phyloP scores from a whole-genome alignment of 1,140 invertebrate species.

The Proales similis region DNA sequence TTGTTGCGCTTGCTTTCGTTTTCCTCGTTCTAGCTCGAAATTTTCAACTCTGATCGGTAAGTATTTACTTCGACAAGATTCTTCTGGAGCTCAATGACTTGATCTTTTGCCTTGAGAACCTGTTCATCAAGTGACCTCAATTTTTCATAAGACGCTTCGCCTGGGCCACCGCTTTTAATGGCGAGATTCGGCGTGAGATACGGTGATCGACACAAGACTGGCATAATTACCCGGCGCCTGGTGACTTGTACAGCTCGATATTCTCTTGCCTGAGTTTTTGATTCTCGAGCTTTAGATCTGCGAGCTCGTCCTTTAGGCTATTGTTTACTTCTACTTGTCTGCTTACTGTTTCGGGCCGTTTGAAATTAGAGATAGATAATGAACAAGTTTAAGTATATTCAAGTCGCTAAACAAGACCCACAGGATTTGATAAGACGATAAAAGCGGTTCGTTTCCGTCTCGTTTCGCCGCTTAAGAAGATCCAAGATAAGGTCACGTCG shows the following conservation, averaged over 20 bases:
- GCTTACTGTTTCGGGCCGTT: too few relatives aligned
- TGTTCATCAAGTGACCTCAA: slow-evolving; percentile 10
- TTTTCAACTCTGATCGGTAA: background rate
- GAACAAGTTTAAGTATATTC: background rate
- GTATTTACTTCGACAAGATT: slow-evolving; percentile 16
- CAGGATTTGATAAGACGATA: slow-evolving; percentile 27
- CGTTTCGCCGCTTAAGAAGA: slow-evolving; percentile 18
- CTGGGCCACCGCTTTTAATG: too few relatives aligned
- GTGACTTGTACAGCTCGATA: slow-evolving; percentile 4
- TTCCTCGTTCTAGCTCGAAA: background rate
- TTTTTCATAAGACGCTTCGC: too few relatives aligned
- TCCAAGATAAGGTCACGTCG: background rate
- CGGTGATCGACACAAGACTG: too few relatives aligned
- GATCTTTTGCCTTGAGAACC: slow-evolving; percentile 24
- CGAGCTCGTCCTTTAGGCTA: slow-evolving; percentile 15
- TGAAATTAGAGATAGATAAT: background rate
- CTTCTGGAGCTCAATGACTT: slow-evolving; percentile 35
- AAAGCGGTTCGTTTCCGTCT: background rate
- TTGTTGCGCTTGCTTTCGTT: slow-evolving; percentile 68
- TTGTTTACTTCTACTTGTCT: slow-evolving; percentile 15
- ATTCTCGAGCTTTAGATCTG: slow-evolving; percentile 9
- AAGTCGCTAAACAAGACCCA: background rate
- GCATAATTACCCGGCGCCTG: slow-evolving; percentile 13
- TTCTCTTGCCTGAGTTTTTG: slow-evolving; percentile 33
- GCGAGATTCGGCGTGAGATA: too few relatives aligned